Percentiles rank a stretch among this genome's conserved stretches.
Evolutionary conservation across 2,797 vertebrate species (phyloP).

Genomic region (Coranthus polyacanthus): DNA sequence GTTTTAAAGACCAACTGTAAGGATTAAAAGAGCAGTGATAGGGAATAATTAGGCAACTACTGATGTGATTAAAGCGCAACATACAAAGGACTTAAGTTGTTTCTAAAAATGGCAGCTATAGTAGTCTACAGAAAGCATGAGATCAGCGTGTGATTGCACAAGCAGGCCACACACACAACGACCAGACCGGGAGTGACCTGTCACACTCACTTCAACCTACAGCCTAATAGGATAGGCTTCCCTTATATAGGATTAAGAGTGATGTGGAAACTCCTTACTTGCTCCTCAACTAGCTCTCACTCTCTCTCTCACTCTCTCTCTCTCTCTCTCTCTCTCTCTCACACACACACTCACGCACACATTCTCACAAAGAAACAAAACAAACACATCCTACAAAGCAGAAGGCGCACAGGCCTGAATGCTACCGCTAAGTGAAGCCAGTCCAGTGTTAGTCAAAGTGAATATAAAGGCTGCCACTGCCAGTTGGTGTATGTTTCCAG

Average conservation of each 20-base stretch:
- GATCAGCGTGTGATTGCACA: slow-evolving; percentile 29
- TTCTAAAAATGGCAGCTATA: slow-evolving; percentile 9
- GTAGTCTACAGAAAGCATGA: slow-evolving; percentile 45
- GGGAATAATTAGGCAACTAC: slow-evolving; percentile 9
- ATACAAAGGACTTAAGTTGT: slow-evolving; percentile 21
- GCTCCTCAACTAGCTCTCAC: neutral
- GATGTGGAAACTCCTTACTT: slow-evolving; percentile 54
- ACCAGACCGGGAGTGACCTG: slow-evolving; percentile 27
- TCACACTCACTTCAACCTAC: slow-evolving; percentile 44
- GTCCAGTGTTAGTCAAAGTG: slow-evolving; percentile 8
- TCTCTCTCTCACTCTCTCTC: slow-evolving; percentile 17
- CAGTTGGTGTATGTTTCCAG: slow-evolving; percentile 3
- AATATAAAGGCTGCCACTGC: slow-evolving; percentile 25
- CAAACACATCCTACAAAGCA: slow-evolving; percentile 9
- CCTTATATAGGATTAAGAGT: slow-evolving; percentile 70
- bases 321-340: slow-evolving; percentile 13
- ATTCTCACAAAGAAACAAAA: slow-evolving; percentile 9
- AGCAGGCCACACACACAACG: slow-evolving; percentile 22
- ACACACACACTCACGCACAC: slow-evolving; percentile 14
- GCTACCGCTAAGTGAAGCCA: slow-evolving; percentile 11
- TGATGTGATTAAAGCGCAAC: slow-evolving; percentile 7
- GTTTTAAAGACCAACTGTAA: neutral
- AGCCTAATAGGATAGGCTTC: slow-evolving; percentile 75
- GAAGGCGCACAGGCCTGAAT: slow-evolving; percentile 13
- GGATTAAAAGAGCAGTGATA: neutral